Base-by-base conservation (phyloP, 2,888 invertebrate genomes). In the Papilio demoleus region DNA sequence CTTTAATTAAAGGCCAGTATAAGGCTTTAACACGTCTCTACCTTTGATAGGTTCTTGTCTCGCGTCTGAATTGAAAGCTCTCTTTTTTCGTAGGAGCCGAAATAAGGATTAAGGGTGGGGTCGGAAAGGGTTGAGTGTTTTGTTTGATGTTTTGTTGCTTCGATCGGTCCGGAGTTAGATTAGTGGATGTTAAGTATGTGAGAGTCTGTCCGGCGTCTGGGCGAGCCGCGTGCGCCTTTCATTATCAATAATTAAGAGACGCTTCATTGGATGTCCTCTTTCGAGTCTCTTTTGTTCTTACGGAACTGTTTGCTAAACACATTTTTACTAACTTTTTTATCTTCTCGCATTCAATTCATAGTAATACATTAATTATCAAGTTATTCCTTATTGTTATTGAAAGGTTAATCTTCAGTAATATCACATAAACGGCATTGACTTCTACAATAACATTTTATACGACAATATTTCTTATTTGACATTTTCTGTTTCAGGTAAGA, bases 1-100 rank as follows among this genome's bases (percentile, higher is more conserved):
- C 83, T 89, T 90, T 92, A 91, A 92, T 92, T 91, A 91, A 91
- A 90, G 88, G 84, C 84, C 83, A 83, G 89, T 82, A 77, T 87
- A 90, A 90, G 91, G 90, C 84, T 90, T 87, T 89, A 89, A 85
- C 88, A 86, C 88, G 84, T 88, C 86, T 87, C 84, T 80, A 85
- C 79, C 78, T 80, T 79, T 81, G 79, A 81, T 80, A 79, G 80
- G 79, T 79, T 78, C 81, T 79, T 77, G 79, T 78, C 78, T 78
- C 77, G 67, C 68, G 65, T 73, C 73, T 73, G 84, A 86, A 84
- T 83, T 81, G 84, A 83, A 77, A 84, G 85, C 82, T 79, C 27
- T 76, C 77, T 80, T 81, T 82, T 81, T 80, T 77, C 73, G 73
- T 70, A 61, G 64, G 72, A 70, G 70, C 70, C 74, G 81, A 80